Evolutionary conservation across 2,797 vertebrate species (phyloP).

Genomic region (Coendou prehensilis): DNA sequence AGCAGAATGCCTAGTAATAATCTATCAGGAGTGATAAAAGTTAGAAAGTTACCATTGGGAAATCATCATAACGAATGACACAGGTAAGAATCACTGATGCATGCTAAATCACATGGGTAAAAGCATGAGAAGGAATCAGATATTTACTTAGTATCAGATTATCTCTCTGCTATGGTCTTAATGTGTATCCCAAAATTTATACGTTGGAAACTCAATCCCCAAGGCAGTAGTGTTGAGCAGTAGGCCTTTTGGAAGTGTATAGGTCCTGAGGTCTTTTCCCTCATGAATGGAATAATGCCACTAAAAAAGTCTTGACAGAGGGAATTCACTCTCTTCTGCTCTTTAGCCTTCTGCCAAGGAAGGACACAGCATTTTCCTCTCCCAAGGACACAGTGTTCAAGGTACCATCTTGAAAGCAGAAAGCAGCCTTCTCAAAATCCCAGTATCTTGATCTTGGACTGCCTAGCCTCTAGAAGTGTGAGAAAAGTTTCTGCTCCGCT

Average conservation of each 20-base stretch:
- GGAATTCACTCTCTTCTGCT: neutral
- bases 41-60: neutral
- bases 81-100: neutral
- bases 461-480: neutral
- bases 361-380: neutral
- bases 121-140: neutral
- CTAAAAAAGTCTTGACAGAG: neutral
- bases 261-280: too few species aligned
- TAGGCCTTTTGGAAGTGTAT: neutral
- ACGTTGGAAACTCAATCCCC: too few species aligned
- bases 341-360: neutral
- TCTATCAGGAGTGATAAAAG: neutral
- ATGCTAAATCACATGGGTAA: neutral
- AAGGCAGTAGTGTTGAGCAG: neutral
- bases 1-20: conserved; percentile 28
- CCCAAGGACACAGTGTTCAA: neutral
- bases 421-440: neutral
- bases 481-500: neutral
- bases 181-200: too few species aligned
- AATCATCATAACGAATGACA: neutral
- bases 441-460: neutral
- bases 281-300: neutral
- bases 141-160: neutral
- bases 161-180: neutral
- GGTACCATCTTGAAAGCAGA: neutral